A percentile compares a stretch with the other conserved stretches of the same genome.
phyloP scores from a whole-genome alignment of 2,113 vertebrate species.

The Tapirus terrestris region DNA sequence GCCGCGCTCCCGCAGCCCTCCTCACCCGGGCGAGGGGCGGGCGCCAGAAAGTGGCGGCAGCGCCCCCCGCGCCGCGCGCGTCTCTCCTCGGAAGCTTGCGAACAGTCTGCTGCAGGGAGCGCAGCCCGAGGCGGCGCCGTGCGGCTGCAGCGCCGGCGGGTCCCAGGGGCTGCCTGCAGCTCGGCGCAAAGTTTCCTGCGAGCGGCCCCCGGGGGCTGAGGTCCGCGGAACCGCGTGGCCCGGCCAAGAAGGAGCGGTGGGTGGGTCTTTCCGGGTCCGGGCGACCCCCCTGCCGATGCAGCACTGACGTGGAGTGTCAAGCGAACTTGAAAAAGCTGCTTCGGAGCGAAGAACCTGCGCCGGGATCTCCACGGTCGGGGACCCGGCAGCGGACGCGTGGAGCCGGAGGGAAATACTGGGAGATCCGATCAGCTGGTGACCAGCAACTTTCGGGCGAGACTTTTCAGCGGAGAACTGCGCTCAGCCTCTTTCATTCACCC shows the following conservation, averaged over 20 bases:
- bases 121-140: not conserved
- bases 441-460: slow-evolving; percentile 51
- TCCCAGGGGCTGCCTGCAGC: slow-evolving; percentile 11
- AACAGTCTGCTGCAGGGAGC: slow-evolving; percentile 20
- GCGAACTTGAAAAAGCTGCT: slow-evolving; percentile 73
- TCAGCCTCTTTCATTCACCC: not conserved
- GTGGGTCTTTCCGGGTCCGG: not conserved
- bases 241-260: not conserved
- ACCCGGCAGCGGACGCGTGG: not conserved
- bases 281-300: not conserved
- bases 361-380: not conserved
- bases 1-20: not conserved
- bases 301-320: not conserved
- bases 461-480: not conserved
- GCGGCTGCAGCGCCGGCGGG: slow-evolving; percentile 4
- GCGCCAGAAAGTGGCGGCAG: slow-evolving; percentile 54
- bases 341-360: not conserved
- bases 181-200: not conserved
- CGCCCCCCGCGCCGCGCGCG: not conserved
- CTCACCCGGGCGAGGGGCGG: not conserved
- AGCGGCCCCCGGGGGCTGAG: not conserved
- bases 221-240: not conserved
- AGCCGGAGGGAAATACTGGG: not conserved
- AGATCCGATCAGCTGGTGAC: not conserved
- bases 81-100: not conserved